A percentile compares a stretch with the other conserved stretches of the same genome.
Evolutionary conservation across 2,797 vertebrate species (phyloP).

Genomic region (Aplochiton taeniatus): DNA sequence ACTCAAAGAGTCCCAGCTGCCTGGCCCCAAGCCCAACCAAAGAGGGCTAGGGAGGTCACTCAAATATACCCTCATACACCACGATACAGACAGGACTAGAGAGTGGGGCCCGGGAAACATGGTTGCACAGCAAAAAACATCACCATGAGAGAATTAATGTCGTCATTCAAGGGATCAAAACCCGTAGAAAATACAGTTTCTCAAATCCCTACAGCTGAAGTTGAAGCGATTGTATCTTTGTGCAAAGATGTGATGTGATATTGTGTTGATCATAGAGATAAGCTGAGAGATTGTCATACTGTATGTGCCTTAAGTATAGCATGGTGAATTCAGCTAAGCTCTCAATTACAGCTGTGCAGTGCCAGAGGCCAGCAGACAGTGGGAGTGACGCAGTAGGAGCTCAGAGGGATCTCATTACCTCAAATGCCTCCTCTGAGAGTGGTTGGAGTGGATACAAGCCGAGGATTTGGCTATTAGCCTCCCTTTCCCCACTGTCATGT

Average conservation of each 20-base stretch:
- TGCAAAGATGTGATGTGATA: not conserved
- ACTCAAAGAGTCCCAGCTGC: slow-evolving; percentile 24
- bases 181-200: too few species aligned
- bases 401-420: slow-evolving; percentile 68
- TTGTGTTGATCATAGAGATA: not conserved
- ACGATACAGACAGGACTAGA: slow-evolving; percentile 3
- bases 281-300: slow-evolving; percentile 16
- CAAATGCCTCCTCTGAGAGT: slow-evolving; percentile 57
- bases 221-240: too few species aligned
- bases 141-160: not conserved
- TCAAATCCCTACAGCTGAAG: too few species aligned
- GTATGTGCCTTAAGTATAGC: slow-evolving; percentile 43
- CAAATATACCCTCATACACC: slow-evolving; percentile 36
- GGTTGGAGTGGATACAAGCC: slow-evolving; percentile 44
- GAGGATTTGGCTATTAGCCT: slow-evolving; percentile 57
- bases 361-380: slow-evolving; percentile 44
- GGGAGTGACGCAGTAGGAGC: slow-evolving; percentile 59
- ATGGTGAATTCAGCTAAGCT: slow-evolving; percentile 49
- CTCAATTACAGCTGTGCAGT: slow-evolving; percentile 65
- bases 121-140: not conserved
- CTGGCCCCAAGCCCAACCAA: slow-evolving; percentile 28
- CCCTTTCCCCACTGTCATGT: slow-evolving; percentile 42
- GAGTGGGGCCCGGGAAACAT: slow-evolving; percentile 4
- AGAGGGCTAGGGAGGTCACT: slow-evolving; percentile 20
- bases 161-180: not conserved